Base-by-base conservation (phyloP, 2,888 invertebrate genomes). In the Rutpela maculata region DNA sequence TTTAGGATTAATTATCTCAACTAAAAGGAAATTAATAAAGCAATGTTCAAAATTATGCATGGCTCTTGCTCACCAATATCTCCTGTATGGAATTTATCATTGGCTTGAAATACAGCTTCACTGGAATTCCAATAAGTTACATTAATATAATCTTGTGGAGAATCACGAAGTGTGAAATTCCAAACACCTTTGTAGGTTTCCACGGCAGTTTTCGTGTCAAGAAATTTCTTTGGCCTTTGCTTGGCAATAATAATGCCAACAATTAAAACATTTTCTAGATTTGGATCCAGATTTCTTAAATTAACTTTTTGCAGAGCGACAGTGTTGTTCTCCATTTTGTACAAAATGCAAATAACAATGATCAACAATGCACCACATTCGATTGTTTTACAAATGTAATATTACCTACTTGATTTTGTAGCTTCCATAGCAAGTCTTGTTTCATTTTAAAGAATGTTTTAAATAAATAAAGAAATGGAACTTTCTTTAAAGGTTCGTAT, bases 91-190 rank as follows among this genome's bases (percentile, higher is more conserved):
- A 94, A 94, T 83, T 91, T 91, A 78, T 92, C 91, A 83, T 93
- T 92, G 81, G 94, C 91, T 74, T 92, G 92, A 57, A 91, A 90
- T 19, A 95, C 90, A 84, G 91, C 93, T 80, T 93, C 92, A 75
- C 91, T 91, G 5, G 92, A 91, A 3, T 95, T 95, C 96, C 96
- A 96, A 79, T 93, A 94, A 78, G 94, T 94, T 17, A 93, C 93
- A 87, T 96, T 96, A 65, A 95, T 94, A 6, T 94, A 93, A 87
- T 95, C 94, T 0, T 92, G 88, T 18, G 92, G 91, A 0, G 95
- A 94, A 89, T 96, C 96, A 79, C 96, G 91, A 31, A 96, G 81
- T 0, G 95, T 96, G 81, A 95, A 95, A 73, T 93, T 94, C 90
- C 95, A 94, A 0, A 96, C 95, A n/a, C 93, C 94, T 81, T 93